A percentile compares a stretch with the other conserved stretches of the same genome.
These are phyloP conservation scores for Sycobia sp. DNA, from an alignment of 1,140 invertebrate species.

Conservation along the genomic window DNA sequence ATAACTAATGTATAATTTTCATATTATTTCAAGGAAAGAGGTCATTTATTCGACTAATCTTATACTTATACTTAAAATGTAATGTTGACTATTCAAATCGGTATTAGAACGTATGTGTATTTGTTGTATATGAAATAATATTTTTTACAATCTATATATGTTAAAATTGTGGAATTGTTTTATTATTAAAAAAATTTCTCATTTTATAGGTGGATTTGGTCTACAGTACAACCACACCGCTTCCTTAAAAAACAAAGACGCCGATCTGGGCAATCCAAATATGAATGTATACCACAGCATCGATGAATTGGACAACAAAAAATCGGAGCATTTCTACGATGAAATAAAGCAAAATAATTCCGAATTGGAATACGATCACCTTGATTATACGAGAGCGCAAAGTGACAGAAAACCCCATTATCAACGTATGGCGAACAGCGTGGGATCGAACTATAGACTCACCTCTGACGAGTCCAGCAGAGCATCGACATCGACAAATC, in stretches of 20 bases:
- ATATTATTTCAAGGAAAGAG: too few relatives aligned
- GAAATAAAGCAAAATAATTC: constrained; percentile 86
- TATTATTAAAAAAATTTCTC: neutral
- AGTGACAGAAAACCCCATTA: constrained; percentile 84
- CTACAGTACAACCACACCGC: constrained; percentile 65
- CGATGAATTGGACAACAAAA: constrained; percentile 73
- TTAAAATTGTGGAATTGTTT: neutral
- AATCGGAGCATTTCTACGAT: constrained; percentile 85
- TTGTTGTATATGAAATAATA: too few relatives aligned
- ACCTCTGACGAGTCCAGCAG: neutral
- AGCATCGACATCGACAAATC: constrained; percentile 4
- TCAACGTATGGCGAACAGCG: constrained; percentile 75
- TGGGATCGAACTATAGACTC: constrained; percentile 41
- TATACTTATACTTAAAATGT: too few relatives aligned
- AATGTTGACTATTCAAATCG: too few relatives aligned
- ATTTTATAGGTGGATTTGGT: constrained; percentile 59
- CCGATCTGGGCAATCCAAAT: constrained; percentile 83
- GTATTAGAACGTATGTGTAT: too few relatives aligned
- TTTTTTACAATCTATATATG: neutral
- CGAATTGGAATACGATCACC: constrained; percentile 83
- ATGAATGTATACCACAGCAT: constrained; percentile 79
- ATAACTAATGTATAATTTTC: too few relatives aligned
- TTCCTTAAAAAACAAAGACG: constrained; percentile 78
- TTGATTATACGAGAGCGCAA: constrained; percentile 81
- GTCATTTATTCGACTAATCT: too few relatives aligned